Percentiles rank a stretch among this genome's conserved stretches.
phyloP scores from a whole-genome alignment of 2,113 vertebrate genomes.

The Oncorhynchus kisutch region DNA sequence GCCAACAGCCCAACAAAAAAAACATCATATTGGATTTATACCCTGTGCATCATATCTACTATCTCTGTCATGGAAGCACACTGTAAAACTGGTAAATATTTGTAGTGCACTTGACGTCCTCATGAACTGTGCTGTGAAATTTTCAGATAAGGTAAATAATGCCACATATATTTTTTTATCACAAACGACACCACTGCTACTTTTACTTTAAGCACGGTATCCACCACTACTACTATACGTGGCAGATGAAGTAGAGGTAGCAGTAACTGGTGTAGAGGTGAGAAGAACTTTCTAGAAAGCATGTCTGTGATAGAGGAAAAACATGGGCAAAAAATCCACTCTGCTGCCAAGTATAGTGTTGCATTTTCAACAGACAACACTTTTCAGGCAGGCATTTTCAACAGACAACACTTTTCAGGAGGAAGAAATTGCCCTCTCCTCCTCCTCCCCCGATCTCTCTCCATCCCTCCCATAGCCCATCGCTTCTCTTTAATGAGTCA shows the following conservation, averaged over 20 bases:
- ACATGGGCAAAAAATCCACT: slow-evolving; percentile 42
- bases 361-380: no score
- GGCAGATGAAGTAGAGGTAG: not conserved
- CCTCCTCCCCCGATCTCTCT: slow-evolving; percentile 28
- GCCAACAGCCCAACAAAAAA: slow-evolving; percentile 55
- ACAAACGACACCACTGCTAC: no score
- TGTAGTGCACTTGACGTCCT: slow-evolving; percentile 48
- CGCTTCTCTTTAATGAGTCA: slow-evolving; percentile 94
- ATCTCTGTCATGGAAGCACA: slow-evolving; percentile 53
- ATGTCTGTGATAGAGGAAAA: slow-evolving; percentile 14
- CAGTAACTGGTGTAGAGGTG: no score
- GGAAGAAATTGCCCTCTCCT: slow-evolving; percentile 17
- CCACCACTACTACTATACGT: not conserved
- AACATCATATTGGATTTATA: slow-evolving; percentile 44
- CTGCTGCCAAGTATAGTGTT: slow-evolving; percentile 24
- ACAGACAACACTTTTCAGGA: slow-evolving; percentile 34
- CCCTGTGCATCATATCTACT: slow-evolving; percentile 43
- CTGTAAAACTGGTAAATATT: slow-evolving; percentile 56
- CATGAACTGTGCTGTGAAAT: slow-evolving; percentile 47
- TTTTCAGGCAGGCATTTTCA: slow-evolving; percentile 39
- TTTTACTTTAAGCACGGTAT: no score
- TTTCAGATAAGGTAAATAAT: slow-evolving; percentile 18
- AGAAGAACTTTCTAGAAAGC: no score
- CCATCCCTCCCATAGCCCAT: slow-evolving; percentile 75
- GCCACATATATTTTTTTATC: slow-evolving; percentile 11